These are phyloP conservation scores for Regulus satrapa DNA, from an alignment of 2,113 vertebrate species.

Conservation along the genomic window DNA sequence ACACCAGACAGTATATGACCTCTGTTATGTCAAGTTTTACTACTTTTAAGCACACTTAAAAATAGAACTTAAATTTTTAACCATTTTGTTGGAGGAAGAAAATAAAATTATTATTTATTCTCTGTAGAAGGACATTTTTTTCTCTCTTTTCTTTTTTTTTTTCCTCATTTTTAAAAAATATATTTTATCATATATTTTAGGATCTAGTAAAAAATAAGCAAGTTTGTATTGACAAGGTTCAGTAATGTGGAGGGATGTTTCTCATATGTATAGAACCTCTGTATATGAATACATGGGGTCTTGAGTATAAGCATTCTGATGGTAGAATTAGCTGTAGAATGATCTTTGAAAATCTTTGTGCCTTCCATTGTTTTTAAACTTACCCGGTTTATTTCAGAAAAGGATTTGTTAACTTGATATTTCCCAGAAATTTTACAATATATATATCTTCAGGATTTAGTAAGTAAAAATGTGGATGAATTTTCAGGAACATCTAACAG, in stretches of 20 bases:
- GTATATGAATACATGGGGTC: background rate
- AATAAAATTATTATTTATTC: background rate
- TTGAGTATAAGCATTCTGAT: background rate
- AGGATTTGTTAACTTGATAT: background rate
- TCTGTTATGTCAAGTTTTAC: background rate
- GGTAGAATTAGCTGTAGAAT: background rate
- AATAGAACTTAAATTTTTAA: background rate
- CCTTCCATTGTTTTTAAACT: background rate
- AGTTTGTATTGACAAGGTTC: background rate
- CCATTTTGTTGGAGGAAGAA: background rate
- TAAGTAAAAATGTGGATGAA: background rate
- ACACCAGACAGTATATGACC: background rate
- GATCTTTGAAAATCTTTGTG: background rate
- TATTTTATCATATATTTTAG: too few relatives aligned
- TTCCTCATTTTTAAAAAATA: too few relatives aligned
- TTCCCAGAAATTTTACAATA: background rate
- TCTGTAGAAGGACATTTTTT: background rate
- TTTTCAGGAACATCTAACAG: background rate
- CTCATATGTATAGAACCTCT: background rate
- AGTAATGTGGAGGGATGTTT: background rate
- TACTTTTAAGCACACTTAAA: background rate
- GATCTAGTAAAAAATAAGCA: background rate
- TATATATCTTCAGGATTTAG: background rate
- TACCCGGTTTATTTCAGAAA: background rate
- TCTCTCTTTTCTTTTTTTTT: fast-evolving